phyloP scores from a whole-genome alignment of 92 coral and sea anemone genomes.

The Porites cylindrica region DNA sequence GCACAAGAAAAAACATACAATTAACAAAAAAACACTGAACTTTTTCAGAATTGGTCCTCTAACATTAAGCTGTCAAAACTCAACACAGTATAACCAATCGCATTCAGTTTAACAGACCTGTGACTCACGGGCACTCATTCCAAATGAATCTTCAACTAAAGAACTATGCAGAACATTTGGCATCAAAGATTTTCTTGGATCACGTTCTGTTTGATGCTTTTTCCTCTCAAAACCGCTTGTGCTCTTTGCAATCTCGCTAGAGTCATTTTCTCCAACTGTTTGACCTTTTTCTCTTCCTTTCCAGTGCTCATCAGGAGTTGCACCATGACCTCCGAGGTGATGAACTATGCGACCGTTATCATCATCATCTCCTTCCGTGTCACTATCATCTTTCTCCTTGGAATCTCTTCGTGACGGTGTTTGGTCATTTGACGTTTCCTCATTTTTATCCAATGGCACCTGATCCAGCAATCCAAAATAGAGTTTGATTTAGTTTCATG shows the following conservation, averaged over 20 bases:
- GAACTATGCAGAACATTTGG: constrained; percentile 17
- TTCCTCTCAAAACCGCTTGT: background rate
- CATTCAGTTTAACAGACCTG: constrained; percentile 8
- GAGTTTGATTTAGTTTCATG: background rate
- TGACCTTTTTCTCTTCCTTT: background rate
- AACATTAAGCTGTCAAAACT: background rate
- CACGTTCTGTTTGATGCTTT: background rate
- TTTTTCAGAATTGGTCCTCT: too few species aligned
- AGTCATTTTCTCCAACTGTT: background rate
- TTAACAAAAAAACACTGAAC: too few species aligned
- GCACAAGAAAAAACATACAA: too few species aligned
- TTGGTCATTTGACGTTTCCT: background rate
- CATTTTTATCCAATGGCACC: background rate
- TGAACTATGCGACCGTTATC: background rate
- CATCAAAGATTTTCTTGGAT: constrained; percentile 32
- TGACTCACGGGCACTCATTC: constrained; percentile 8
- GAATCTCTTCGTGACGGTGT: background rate
- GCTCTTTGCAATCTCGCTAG: background rate
- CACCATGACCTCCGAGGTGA: background rate
- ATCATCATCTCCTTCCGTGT: background rate
- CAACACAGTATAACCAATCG: background rate
- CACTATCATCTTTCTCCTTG: background rate
- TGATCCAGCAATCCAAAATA: background rate
- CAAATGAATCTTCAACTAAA: constrained; percentile 10
- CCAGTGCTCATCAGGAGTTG: background rate